A percentile compares a stretch with the other conserved stretches of the same genome.
Conservation (phyloP, 2,113 vertebrate species). For the Numida meleagris region DNA sequence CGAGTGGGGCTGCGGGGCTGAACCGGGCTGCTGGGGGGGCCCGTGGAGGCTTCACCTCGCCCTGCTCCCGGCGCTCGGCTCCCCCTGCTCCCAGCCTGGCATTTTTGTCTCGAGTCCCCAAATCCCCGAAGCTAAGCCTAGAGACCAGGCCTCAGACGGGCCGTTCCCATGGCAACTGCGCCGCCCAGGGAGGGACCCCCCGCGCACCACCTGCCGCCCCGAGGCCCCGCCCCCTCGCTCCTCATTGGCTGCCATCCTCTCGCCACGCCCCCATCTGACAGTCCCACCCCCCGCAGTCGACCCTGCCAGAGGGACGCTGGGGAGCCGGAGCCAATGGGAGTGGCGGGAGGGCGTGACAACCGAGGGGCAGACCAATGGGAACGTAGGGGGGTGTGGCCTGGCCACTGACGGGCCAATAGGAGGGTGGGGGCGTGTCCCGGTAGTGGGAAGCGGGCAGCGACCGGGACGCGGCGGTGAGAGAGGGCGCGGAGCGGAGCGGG, state of each 20-base stretch:
- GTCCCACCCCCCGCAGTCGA: background rate
- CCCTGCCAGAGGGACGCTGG: background rate
- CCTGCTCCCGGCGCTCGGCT: no score
- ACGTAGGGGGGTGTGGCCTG: background rate
- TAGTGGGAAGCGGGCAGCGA: background rate
- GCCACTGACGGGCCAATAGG: background rate
- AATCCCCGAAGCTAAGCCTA: no score
- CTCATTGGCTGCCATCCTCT: background rate
- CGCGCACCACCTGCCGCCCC: no score
- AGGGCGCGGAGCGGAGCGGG: background rate
- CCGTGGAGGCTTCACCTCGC: no score
- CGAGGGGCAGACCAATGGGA: background rate
- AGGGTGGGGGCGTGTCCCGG: background rate
- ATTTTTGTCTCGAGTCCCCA: no score
- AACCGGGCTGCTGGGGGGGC: no score
- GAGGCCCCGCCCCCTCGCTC: background rate
- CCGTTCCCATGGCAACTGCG: background rate
- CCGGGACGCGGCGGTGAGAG: background rate
- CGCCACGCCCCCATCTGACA: background rate
- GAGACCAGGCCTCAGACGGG: no score
- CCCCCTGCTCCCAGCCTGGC: no score
- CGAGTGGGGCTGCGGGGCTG: no score
- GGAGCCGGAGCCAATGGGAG: background rate
- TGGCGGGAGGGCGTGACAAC: background rate
- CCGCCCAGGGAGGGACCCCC: background rate